These are phyloP conservation scores for Polypterus senegalus DNA, from an alignment of 2,113 vertebrate species.

Conservation along the genomic window DNA sequence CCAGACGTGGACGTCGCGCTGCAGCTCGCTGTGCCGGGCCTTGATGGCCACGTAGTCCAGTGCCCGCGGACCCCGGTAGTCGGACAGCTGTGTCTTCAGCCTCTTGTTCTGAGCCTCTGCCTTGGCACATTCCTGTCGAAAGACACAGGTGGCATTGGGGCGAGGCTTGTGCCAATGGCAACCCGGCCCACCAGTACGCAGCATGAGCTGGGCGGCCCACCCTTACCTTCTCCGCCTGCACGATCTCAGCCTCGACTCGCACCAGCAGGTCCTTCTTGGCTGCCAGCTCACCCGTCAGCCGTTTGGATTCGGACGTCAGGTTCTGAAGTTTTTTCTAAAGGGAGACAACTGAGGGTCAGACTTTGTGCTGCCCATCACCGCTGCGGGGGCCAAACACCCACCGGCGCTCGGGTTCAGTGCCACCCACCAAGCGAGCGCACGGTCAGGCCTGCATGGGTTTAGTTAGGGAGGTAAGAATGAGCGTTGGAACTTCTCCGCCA, in stretches of 20 bases:
- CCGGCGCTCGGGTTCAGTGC: too few species aligned
- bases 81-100: conserved; percentile 36
- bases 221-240: conserved; percentile 47
- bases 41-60: conserved; percentile 43
- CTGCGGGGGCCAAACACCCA: too few species aligned
- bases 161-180: background rate
- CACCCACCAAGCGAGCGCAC: background rate
- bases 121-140: conserved; percentile 41
- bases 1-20: conserved; percentile 45
- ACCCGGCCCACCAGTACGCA: too few species aligned
- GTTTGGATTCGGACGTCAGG: conserved; percentile 18
- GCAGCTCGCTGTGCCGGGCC: conserved; percentile 31
- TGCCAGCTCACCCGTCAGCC: conserved; percentile 40
- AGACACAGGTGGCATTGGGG: background rate
- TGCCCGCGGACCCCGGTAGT: conserved; percentile 36
- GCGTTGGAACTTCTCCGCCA: background rate
- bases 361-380: background rate
- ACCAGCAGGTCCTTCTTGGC: conserved; percentile 38
- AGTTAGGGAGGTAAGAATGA: background rate
- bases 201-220: background rate
- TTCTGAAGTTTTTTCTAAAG: conserved; percentile 51
- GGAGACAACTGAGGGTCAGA: background rate
- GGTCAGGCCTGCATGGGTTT: background rate
- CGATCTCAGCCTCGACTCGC: conserved; percentile 42
- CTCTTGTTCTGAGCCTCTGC: conserved; percentile 37